Conservation (phyloP, 92 coral and sea anemone genomes). For the Diadumene lineata region DNA sequence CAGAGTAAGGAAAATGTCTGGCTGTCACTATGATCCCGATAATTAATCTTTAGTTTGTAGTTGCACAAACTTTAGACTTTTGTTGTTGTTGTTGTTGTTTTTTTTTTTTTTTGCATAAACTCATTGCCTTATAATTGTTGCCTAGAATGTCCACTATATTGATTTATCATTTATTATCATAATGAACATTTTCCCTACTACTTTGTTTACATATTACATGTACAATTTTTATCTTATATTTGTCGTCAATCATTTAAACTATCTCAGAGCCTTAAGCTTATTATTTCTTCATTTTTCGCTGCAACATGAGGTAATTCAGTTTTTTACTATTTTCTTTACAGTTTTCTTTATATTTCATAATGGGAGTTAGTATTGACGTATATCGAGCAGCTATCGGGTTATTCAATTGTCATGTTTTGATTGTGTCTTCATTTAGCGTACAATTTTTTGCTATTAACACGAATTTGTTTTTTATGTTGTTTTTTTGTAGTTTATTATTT, state of each 20-base stretch:
- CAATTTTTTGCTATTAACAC: background rate
- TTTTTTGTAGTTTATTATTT: conserved; percentile 8
- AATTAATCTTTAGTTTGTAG: background rate
- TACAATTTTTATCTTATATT: background rate
- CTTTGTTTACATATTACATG: background rate
- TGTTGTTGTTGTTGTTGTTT: too few relatives aligned
- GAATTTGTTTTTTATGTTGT: conserved; percentile 2
- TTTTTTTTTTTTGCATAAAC: background rate
- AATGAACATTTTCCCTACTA: background rate
- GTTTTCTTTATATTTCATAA: background rate
- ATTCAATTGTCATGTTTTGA: background rate
- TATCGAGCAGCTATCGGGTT: conserved; percentile 11
- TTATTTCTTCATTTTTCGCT: conserved; percentile 3
- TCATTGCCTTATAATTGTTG: background rate
- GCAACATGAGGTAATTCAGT: background rate
- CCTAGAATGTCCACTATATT: background rate
- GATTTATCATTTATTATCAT: background rate
- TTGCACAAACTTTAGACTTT: background rate
- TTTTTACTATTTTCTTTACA: background rate
- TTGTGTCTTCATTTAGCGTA: conserved; percentile 6
- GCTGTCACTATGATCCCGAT: background rate
- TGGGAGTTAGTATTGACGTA: background rate
- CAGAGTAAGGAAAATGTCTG: conserved; percentile 2
- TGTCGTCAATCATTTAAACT: background rate
- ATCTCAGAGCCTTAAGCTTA: background rate